Conservation (phyloP, 2,888 invertebrate species). For the Crocallis elinguaria region DNA sequence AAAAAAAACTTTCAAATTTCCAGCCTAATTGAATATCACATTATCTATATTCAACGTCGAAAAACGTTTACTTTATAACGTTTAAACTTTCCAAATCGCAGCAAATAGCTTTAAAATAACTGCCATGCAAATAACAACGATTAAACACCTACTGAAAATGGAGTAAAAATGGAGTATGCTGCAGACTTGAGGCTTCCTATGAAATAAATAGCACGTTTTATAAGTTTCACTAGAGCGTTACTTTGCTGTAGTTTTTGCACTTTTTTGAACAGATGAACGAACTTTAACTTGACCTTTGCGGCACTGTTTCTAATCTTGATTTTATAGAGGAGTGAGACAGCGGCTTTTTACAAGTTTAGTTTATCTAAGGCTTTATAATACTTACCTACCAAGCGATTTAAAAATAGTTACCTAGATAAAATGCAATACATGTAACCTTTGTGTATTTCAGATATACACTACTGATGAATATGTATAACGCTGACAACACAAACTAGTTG, state of each 20-base stretch:
- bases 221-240: neutral
- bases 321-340: constrained; percentile 19
- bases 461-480: no score
- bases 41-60: neutral
- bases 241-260: neutral
- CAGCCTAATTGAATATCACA: neutral
- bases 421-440: no score
- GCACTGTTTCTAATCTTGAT: constrained; percentile 26
- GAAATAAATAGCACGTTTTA: neutral
- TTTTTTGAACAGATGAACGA: constrained; percentile 26
- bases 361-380: constrained; percentile 6
- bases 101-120: neutral
- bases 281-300: constrained; percentile 19
- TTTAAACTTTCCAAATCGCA: neutral
- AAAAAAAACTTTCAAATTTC: neutral
- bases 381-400: neutral
- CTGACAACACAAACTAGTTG: neutral
- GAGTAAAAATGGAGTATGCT: no score
- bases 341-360: constrained; percentile 19
- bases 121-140: neutral
- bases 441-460: no score
- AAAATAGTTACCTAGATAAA: neutral
- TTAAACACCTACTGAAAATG: neutral
- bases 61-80: neutral
- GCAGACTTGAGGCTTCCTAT: neutral